Conservation (phyloP, 30 jellyfish, hydroid and myxozoan genomes). For the Cassiopea xamachana region DNA sequence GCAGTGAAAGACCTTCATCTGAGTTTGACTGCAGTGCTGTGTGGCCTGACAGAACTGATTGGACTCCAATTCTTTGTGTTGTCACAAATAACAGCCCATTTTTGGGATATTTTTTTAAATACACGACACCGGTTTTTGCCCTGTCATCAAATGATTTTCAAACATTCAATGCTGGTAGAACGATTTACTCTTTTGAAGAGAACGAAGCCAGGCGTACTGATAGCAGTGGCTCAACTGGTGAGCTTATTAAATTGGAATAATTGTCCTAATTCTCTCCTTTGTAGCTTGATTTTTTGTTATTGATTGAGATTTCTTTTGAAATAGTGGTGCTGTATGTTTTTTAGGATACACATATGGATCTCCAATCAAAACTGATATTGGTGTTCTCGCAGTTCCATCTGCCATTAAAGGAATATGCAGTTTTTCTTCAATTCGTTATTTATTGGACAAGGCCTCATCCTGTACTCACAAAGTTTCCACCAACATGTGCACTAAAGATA, state of each 20-base stretch:
- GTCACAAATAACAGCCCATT: conserved; percentile 80
- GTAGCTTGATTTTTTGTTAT: background rate
- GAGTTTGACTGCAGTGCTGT: conserved; percentile 71
- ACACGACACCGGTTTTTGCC: conserved; percentile 70
- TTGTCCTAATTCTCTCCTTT: background rate
- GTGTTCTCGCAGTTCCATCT: conserved; percentile 59
- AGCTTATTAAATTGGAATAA: background rate
- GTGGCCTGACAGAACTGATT: conserved; percentile 78
- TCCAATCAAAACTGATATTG: conserved; percentile 51
- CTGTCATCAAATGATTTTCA: conserved; percentile 15
- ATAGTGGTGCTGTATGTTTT: background rate
- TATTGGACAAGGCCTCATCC: conserved; percentile 7
- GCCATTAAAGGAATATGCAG: conserved; percentile 27
- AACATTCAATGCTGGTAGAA: conserved; percentile 25
- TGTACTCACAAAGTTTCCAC: conserved; percentile 32
- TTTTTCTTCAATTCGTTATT: conserved; percentile 45
- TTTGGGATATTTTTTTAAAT: conserved; percentile 65
- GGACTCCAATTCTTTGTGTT: conserved; percentile 79
- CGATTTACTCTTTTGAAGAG: conserved; percentile 46
- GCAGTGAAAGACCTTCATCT: conserved; percentile 39
- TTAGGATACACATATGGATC: conserved; percentile 63
- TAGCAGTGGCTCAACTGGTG: conserved; percentile 26
- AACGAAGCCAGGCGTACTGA: conserved; percentile 39
- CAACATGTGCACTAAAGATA: conserved; percentile 22
- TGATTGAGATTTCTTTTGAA: too few species aligned